Evolutionary conservation across 2,888 invertebrate genomes (phyloP).

Genomic region (Crioceris asparagi): DNA sequence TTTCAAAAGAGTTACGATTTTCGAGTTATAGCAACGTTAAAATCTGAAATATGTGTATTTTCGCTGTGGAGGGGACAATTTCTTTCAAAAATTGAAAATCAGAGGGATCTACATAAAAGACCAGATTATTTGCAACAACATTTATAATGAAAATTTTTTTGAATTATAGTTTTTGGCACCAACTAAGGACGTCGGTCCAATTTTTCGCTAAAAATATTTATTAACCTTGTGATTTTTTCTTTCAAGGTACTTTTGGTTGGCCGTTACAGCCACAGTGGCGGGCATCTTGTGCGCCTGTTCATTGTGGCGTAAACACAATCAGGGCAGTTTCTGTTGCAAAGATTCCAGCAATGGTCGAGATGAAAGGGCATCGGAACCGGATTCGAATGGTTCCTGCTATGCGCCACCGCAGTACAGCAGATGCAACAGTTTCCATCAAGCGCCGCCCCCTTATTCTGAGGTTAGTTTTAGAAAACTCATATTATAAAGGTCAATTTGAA

Average conservation of each 20-base stretch:
- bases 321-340: slow-evolving; percentile 25
- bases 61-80: too few species aligned
- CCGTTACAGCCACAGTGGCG: slow-evolving; percentile 58
- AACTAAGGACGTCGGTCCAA: too few species aligned
- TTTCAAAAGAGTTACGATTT: too few species aligned
- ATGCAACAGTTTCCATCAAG: slow-evolving; percentile 72
- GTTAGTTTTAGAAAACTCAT: slow-evolving; percentile 36
- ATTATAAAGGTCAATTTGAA: too few species aligned
- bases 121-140: too few species aligned
- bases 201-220: too few species aligned
- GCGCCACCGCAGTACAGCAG: slow-evolving; percentile 76
- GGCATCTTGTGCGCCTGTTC: slow-evolving; percentile 61
- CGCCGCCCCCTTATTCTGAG: slow-evolving; percentile 78
- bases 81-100: too few species aligned
- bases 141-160: too few species aligned
- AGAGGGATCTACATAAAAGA: too few species aligned
- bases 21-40: too few species aligned
- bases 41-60: too few species aligned
- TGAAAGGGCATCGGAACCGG: slow-evolving; percentile 57
- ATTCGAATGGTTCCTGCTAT: slow-evolving; percentile 68
- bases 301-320: slow-evolving; percentile 48
- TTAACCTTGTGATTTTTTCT: background rate
- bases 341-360: slow-evolving; percentile 41
- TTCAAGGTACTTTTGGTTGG: slow-evolving; percentile 38
- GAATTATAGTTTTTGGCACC: too few species aligned